Percentiles rank a stretch among this genome's conserved stretches.
phyloP scores from a whole-genome alignment of 1,140 invertebrate genomes.

The Platyscapa corneri region DNA sequence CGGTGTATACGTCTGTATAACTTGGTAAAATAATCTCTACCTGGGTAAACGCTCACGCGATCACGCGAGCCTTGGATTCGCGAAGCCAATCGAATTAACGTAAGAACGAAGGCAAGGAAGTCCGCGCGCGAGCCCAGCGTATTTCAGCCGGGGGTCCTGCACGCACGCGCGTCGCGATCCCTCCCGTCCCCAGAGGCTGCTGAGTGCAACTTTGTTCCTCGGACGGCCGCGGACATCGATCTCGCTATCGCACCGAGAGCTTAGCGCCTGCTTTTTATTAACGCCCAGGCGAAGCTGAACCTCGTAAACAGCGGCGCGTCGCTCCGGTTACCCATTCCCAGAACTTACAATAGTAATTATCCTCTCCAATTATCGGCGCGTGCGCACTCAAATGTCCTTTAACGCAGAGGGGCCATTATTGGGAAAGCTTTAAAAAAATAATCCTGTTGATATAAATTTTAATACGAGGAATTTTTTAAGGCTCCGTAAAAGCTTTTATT shows the following conservation, averaged over 20 bases:
- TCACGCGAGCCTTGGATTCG: not conserved
- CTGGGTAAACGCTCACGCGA: not conserved
- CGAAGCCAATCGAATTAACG: conserved; percentile 15
- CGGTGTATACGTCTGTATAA: not conserved
- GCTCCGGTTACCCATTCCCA: not conserved
- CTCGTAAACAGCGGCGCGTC: not conserved
- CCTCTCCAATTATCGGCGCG: conserved; percentile 18
- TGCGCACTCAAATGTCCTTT: not conserved
- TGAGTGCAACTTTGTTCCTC: not conserved
- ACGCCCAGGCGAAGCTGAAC: not conserved
- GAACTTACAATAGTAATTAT: conserved; percentile 42
- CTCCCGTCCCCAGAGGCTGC: not conserved
- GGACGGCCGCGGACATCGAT: not conserved
- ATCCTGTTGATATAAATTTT: not conserved
- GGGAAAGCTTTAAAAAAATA: not conserved
- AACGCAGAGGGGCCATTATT: not conserved
- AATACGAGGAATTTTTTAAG: not conserved
- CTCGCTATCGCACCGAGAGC: not conserved
- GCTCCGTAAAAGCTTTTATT: not conserved
- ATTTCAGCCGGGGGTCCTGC: not conserved
- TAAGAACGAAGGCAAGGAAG: not conserved
- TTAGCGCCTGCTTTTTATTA: conserved; percentile 42
- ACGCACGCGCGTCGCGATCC: not conserved
- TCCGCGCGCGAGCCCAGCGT: not conserved
- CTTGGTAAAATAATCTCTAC: not conserved